These are phyloP conservation scores for Chrysopilus asiliformis DNA, from an alignment of 2,888 invertebrate genomes.

Conservation along the genomic window DNA sequence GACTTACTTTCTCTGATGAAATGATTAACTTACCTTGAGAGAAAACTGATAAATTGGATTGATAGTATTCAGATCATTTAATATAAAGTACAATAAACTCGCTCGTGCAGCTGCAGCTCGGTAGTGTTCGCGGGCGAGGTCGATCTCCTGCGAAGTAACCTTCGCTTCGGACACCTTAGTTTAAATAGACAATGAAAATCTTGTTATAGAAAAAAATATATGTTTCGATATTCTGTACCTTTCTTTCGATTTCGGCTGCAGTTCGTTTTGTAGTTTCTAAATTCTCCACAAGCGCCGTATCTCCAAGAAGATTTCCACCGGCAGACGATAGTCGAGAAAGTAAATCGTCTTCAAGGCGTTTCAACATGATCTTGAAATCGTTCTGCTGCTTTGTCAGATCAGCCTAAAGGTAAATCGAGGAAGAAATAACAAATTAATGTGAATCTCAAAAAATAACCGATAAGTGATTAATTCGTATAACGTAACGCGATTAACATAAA, in stretches of 20 bases:
- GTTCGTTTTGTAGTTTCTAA: slow-evolving; percentile 91
- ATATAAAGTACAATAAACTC: slow-evolving; percentile 84
- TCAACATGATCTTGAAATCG: slow-evolving; percentile 90
- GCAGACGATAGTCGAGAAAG: slow-evolving; percentile 82
- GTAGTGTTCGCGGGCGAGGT: slow-evolving; percentile 79
- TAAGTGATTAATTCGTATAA: too few species aligned
- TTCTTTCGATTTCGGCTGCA: slow-evolving; percentile 87
- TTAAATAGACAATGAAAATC: slow-evolving; percentile 1
- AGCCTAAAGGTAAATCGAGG: slow-evolving; percentile 39
- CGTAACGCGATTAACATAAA: too few species aligned
- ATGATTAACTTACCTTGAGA: slow-evolving; percentile 51
- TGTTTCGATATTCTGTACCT: slow-evolving; percentile 41
- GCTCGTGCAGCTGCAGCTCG: slow-evolving; percentile 73
- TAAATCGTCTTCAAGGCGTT: slow-evolving; percentile 83
- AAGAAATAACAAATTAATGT: too few species aligned
- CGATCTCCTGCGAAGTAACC: slow-evolving; percentile 82
- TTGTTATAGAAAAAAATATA: background rate
- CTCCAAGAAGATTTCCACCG: slow-evolving; percentile 84
- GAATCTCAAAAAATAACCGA: too few species aligned
- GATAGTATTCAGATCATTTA: slow-evolving; percentile 89
- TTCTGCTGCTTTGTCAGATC: slow-evolving; percentile 93
- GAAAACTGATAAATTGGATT: slow-evolving; percentile 97
- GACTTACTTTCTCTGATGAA: background rate
- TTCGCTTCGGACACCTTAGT: slow-evolving; percentile 73
- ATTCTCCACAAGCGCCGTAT: slow-evolving; percentile 90